Evolutionary conservation across 2,888 invertebrate genomes (phyloP).

Genomic region (Cephonodes hylas): DNA sequence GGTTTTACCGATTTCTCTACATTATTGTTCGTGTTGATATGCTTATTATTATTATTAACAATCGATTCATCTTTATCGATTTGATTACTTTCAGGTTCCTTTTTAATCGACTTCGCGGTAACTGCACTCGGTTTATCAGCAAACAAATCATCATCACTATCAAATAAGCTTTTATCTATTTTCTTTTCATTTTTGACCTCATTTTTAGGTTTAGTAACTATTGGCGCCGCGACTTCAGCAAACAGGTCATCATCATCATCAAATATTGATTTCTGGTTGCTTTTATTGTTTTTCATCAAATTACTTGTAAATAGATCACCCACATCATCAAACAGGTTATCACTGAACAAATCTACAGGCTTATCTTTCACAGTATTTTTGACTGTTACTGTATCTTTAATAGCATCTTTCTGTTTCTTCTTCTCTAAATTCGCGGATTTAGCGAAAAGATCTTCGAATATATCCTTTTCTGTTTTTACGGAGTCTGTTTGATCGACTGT

Average conservation of each 20-base stretch:
- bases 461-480: slow-evolving; percentile 46
- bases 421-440: slow-evolving; percentile 38
- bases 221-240: slow-evolving; percentile 45
- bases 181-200: slow-evolving; percentile 22
- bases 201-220: slow-evolving; percentile 23
- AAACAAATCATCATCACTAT: slow-evolving; percentile 56
- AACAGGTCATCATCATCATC: slow-evolving; percentile 65
- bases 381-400: slow-evolving; percentile 23
- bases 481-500: slow-evolving; percentile 18
- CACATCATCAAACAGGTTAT: slow-evolving; percentile 71
- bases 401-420: slow-evolving; percentile 14
- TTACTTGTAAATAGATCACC: slow-evolving; percentile 68
- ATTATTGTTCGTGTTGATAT: neutral
- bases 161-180: slow-evolving; percentile 38
- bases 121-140: slow-evolving; percentile 29
- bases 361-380: slow-evolving; percentile 38
- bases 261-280: slow-evolving; percentile 52
- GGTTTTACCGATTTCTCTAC: neutral
- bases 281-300: slow-evolving; percentile 40
- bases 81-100: slow-evolving; percentile 10
- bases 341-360: slow-evolving; percentile 58
- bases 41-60: slow-evolving; percentile 11
- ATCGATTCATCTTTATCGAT: slow-evolving; percentile 3
- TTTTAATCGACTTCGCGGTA: slow-evolving; percentile 15
- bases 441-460: slow-evolving; percentile 63